phyloP scores from a whole-genome alignment of 2,113 vertebrate genomes.

The Indri indri region DNA sequence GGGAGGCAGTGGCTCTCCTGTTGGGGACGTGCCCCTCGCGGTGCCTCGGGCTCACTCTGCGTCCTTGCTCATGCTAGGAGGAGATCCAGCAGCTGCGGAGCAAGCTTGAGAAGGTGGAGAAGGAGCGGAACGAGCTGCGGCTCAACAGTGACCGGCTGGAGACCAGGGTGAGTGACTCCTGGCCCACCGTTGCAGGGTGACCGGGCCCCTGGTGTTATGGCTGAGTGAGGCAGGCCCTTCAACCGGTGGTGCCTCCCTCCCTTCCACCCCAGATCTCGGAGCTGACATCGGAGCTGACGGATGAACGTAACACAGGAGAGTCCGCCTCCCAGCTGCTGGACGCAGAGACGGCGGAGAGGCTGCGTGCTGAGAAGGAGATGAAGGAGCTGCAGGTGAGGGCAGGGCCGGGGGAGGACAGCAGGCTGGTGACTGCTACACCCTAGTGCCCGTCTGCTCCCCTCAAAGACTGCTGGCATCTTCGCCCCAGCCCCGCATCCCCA shows the following conservation, averaged over 20 bases:
- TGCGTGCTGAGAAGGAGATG: constrained; percentile 95
- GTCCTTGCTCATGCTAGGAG: constrained; percentile 85
- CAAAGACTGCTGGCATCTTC: not conserved
- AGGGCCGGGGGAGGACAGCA: not conserved
- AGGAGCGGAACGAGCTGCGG: constrained; percentile 95
- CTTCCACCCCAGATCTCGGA: constrained; percentile 91
- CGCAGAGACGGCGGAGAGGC: constrained; percentile 92
- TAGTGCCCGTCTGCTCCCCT: not conserved
- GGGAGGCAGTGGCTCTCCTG: not conserved
- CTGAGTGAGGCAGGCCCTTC: constrained; percentile 25
- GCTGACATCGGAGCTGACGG: constrained; percentile 95
- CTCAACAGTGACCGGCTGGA: constrained; percentile 95
- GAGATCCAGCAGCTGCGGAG: constrained; percentile 95
- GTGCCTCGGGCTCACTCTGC: not conserved
- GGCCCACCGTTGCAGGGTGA: not conserved
- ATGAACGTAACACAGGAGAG: constrained; percentile 96
- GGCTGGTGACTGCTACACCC: not conserved
- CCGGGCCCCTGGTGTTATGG: not conserved
- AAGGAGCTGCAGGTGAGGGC: constrained; percentile 94
- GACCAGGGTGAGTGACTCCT: constrained; percentile 87
- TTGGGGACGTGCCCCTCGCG: not conserved
- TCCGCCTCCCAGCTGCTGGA: constrained; percentile 97
- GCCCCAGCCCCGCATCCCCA: not conserved
- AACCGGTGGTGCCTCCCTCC: not conserved
- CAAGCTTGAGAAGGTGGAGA: constrained; percentile 96